Base-by-base conservation (phyloP, 30 jellyfish, hydroid and myxozoan genomes). In the Cassiopea xamachana region DNA sequence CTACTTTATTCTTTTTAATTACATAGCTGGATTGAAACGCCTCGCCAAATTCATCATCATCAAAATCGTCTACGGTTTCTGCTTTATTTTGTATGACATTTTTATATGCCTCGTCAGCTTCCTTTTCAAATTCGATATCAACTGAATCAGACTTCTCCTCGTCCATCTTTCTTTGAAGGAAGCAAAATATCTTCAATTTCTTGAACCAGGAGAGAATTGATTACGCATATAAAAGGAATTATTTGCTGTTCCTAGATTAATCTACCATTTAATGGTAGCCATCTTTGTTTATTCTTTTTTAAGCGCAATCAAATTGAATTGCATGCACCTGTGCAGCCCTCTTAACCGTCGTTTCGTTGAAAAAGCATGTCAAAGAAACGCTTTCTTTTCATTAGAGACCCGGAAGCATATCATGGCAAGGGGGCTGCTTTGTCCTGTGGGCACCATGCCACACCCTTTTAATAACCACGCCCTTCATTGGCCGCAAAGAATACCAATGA, bases 101-200 rank as follows among this genome's bases (percentile, higher is more conserved):
- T 77, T 51, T 47, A 77, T 64, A 93, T 8, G 97, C 98, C 51
- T 59, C 84, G 43, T 93, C 96, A 49, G 97, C 98, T 77, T 89
- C 98, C 3, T 16, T 18, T 45, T 93, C 98, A 13, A 93, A 55
- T 48, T 76, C 93, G 15, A 27, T 75, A 1, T 90, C 89, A 4
- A 46, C 83, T 43, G 86, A 78, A 44, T 87, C 87, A 64, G 39
- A 46, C 43, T 78, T 48, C 50, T 46, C 16, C 69, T 46, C 75
- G 1, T 72, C 77, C 39, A 4, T 27, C 39, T 27, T 27, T 27
- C 39, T 27, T 27, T 27, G 39, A 27, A 27, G 39, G 39, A 27
- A 27, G 39, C 39, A 27, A 27, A 27, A 27, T 27, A 27, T 27
- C 39, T 27, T 27, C 39, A 27, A 27, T 27, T 27, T 27, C 39